Evolutionary conservation across 2,888 invertebrate species (phyloP).

Genomic region (Octonoba sinensis): DNA sequence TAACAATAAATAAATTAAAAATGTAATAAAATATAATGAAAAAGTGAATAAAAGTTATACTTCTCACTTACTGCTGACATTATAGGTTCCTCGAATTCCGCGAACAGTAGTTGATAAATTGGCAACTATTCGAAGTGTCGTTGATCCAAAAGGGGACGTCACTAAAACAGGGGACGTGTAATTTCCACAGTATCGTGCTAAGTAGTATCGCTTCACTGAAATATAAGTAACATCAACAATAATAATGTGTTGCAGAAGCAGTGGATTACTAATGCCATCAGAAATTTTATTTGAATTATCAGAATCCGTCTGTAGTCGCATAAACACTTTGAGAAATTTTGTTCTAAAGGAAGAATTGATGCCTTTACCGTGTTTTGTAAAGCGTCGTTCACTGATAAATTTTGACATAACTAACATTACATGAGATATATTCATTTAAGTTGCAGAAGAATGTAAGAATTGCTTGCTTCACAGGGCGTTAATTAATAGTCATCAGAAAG

Average conservation of each 20-base stretch:
- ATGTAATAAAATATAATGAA: background rate
- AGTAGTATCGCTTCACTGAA: background rate
- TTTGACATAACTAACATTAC: too few species aligned
- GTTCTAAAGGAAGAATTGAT: too few species aligned
- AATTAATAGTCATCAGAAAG: too few species aligned
- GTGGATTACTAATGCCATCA: background rate
- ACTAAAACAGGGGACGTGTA: constrained; percentile 9
- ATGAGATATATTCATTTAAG: too few species aligned
- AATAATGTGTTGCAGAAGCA: background rate
- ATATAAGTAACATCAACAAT: background rate
- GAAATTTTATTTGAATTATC: too few species aligned
- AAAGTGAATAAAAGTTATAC: background rate
- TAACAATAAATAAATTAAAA: background rate
- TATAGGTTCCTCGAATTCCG: constrained; percentile 38
- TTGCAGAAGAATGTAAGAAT: too few species aligned
- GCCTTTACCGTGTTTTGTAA: too few species aligned
- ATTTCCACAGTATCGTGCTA: constrained; percentile 55
- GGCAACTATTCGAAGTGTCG: background rate
- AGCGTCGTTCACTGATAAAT: too few species aligned
- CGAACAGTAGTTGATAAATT: background rate
- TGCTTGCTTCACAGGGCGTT: too few species aligned
- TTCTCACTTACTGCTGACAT: constrained; percentile 24
- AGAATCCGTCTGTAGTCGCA: too few species aligned
- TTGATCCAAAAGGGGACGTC: constrained; percentile 16
- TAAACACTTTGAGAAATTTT: too few species aligned